phyloP scores from a whole-genome alignment of 2,113 vertebrate species.

The Dolichallabes microphthalmus region DNA sequence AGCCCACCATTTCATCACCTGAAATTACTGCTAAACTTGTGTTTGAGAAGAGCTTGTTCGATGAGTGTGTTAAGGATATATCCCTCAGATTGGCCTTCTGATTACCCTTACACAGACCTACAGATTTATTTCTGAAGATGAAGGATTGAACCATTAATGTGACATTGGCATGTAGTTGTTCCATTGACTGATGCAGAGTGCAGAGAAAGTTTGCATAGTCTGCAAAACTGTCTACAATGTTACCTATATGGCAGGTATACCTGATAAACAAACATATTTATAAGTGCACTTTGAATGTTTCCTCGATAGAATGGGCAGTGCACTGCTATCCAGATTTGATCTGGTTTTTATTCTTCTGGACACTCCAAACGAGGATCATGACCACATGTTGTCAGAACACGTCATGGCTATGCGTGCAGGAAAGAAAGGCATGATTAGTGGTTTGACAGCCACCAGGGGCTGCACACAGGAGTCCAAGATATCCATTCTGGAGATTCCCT shows the following conservation, averaged over 20 bases:
- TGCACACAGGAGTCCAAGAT: slow-evolving; percentile 67
- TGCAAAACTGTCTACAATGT: background rate
- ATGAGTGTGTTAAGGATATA: background rate
- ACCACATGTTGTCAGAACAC: slow-evolving; percentile 90
- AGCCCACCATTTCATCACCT: background rate
- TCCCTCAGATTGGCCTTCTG: background rate
- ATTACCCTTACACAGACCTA: background rate
- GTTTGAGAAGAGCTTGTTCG: background rate
- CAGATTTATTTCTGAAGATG: background rate
- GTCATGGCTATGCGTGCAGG: slow-evolving; percentile 89
- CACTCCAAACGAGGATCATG: slow-evolving; percentile 91
- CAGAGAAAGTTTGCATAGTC: background rate
- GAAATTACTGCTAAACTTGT: background rate
- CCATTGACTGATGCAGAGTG: background rate
- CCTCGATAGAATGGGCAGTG: slow-evolving; percentile 86
- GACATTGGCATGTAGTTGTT: background rate
- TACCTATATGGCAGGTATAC: background rate
- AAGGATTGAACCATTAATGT: background rate
- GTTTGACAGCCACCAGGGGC: slow-evolving; percentile 69
- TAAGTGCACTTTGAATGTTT: background rate
- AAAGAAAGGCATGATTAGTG: slow-evolving; percentile 64
- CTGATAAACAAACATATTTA: background rate
- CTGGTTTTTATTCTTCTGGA: slow-evolving; percentile 95
- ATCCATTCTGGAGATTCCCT: slow-evolving; percentile 80
- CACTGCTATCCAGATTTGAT: slow-evolving; percentile 92